phyloP scores from a whole-genome alignment of 2,113 vertebrate genomes.

The Hippotragus niger region DNA sequence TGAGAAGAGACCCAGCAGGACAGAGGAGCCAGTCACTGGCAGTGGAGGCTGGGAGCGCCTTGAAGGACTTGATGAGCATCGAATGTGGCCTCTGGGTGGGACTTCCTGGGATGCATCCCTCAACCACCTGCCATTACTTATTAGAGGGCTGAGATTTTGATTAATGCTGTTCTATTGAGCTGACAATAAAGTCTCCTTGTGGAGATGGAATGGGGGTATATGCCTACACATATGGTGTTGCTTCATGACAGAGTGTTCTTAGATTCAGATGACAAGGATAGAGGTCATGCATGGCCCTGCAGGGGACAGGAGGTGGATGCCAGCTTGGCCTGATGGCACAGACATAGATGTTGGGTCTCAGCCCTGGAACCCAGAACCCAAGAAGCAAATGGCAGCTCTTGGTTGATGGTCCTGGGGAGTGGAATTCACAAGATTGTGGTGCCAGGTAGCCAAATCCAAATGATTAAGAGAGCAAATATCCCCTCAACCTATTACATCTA shows the following conservation, averaged over 20 bases:
- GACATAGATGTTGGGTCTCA: neutral
- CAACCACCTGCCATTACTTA: neutral
- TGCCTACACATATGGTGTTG: too few relatives aligned
- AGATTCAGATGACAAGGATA: neutral
- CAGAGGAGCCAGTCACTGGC: neutral
- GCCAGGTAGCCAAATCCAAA: neutral
- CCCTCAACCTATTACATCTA: neutral
- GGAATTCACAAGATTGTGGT: neutral
- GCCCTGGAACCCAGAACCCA: neutral
- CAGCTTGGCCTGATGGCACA: neutral
- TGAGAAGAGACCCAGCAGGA: neutral
- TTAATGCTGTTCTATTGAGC: neutral
- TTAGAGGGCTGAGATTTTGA: neutral
- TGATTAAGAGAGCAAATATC: neutral
- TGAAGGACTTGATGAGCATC: neutral
- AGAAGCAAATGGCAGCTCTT: neutral
- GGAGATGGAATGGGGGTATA: neutral
- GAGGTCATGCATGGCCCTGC: neutral
- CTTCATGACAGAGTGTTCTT: neutral
- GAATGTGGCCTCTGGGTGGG: neutral
- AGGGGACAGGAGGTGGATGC: neutral
- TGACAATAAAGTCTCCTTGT: neutral
- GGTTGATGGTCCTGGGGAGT: neutral
- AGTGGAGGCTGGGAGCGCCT: rapidly evolving
- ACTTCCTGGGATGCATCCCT: neutral